These are phyloP conservation scores for Petrolisthes cinctipes DNA, from an alignment of 2,888 invertebrate species.

Conservation along the genomic window DNA sequence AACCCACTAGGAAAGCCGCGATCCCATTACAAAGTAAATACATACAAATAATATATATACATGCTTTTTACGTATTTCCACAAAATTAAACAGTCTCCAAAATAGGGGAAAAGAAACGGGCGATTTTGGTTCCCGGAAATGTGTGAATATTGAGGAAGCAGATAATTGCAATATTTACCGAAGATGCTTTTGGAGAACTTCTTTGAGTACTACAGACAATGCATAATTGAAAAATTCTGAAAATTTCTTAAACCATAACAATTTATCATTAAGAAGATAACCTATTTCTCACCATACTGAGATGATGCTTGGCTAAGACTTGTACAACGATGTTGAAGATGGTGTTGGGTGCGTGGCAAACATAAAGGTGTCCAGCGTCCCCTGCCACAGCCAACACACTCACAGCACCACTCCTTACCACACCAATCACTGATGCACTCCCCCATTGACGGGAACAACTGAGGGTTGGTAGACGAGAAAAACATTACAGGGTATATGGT, in stretches of 20 bases:
- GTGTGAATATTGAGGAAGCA: too few relatives aligned
- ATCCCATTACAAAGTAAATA: too few relatives aligned
- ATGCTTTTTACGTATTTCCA: too few relatives aligned
- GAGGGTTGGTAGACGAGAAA: background rate
- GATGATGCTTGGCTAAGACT: slow-evolving; percentile 43
- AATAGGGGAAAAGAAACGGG: too few relatives aligned
- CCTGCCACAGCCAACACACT: slow-evolving; percentile 48
- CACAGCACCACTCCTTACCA: slow-evolving; percentile 29
- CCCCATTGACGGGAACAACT: slow-evolving; percentile 52
- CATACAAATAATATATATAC: too few relatives aligned
- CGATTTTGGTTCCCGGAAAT: too few relatives aligned
- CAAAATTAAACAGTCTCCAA: too few relatives aligned
- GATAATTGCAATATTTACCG: too few relatives aligned
- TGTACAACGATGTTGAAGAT: slow-evolving; percentile 41
- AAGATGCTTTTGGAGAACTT: too few relatives aligned
- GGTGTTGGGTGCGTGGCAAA: slow-evolving; percentile 47
- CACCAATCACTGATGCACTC: slow-evolving; percentile 40
- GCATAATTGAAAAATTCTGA: background rate
- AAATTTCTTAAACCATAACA: background rate
- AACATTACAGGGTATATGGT: too few relatives aligned
- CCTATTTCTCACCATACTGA: slow-evolving; percentile 45
- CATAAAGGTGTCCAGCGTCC: slow-evolving; percentile 43
- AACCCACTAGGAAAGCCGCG: too few relatives aligned
- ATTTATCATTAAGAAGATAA: background rate
- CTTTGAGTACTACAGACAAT: background rate